Percentiles rank a stretch among this genome's conserved stretches.
These are phyloP conservation scores for Pangasius krempfi DNA, from an alignment of 2,797 vertebrate genomes.

Conservation along the genomic window DNA sequence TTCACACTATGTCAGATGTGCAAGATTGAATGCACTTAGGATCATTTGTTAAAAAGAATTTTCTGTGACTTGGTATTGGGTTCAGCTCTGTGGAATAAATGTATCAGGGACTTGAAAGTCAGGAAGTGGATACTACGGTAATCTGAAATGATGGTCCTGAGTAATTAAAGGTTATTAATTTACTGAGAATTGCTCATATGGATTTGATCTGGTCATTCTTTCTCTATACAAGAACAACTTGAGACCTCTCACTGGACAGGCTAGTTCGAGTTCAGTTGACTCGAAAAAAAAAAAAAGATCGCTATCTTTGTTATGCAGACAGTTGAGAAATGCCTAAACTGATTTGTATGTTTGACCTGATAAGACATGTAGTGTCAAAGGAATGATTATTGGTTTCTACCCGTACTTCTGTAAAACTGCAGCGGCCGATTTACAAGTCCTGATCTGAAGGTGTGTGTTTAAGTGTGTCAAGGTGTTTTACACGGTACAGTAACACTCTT, in stretches of 20 bases:
- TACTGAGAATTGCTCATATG: not conserved
- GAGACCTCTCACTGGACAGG: not conserved
- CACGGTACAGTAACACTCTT: not conserved
- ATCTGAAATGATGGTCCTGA: not conserved
- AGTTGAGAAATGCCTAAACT: not conserved
- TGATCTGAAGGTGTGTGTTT: not conserved
- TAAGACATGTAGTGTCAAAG: not conserved
- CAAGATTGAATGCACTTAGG: too few relatives aligned
- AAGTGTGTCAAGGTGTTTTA: constrained; percentile 23
- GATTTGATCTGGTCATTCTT: constrained; percentile 34
- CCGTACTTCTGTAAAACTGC: too few relatives aligned
- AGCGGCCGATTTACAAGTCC: not conserved
- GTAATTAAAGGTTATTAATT: not conserved
- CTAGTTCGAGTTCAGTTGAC: not conserved
- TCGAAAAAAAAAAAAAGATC: not conserved
- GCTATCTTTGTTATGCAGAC: not conserved
- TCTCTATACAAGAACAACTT: not conserved
- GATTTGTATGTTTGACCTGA: not conserved
- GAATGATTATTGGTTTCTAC: not conserved
- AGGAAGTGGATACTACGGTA: not conserved
- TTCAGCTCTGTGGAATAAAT: not conserved
- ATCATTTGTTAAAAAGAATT: not conserved
- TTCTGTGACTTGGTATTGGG: not conserved
- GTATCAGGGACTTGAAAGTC: too few relatives aligned
- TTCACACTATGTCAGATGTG: not conserved